Evolutionary conservation across 2,797 vertebrate genomes (phyloP).

Genomic region (Tapirus indicus): DNA sequence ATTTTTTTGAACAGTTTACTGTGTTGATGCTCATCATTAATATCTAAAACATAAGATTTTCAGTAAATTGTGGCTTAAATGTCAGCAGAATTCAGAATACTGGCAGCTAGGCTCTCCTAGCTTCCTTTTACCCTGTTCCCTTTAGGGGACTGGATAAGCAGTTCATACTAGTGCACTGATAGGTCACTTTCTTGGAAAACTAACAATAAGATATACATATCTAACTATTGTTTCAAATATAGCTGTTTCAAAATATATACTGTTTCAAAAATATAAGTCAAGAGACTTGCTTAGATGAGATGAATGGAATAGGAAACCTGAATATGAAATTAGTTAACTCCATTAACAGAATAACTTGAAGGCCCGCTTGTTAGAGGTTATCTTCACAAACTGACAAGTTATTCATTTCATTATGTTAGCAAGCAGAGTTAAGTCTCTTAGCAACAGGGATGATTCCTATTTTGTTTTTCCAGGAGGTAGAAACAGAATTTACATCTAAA

Average conservation of each 20-base stretch:
- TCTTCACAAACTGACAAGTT: background rate
- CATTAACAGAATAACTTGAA: background rate
- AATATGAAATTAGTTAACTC: conserved; percentile 27
- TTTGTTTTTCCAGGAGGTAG: conserved; percentile 44
- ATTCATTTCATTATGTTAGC: background rate
- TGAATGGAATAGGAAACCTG: conserved; percentile 30
- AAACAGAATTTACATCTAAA: conserved; percentile 35
- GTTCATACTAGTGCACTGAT: background rate
- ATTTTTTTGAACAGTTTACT: background rate
- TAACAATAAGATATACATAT: background rate
- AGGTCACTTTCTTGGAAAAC: conserved; percentile 20
- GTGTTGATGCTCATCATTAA: background rate
- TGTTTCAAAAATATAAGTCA: background rate
- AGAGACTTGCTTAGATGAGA: conserved; percentile 32
- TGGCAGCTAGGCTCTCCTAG: background rate
- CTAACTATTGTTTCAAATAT: background rate
- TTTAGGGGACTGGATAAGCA: background rate
- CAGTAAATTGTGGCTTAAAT: background rate
- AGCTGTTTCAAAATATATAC: background rate
- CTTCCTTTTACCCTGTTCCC: background rate
- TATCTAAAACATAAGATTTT: conserved; percentile 26
- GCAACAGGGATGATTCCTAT: background rate
- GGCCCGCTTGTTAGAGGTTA: background rate
- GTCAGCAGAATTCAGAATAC: conserved; percentile 42
- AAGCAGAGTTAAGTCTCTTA: background rate